Percentiles rank a stretch among this genome's conserved stretches.
Evolutionary conservation across 2,888 invertebrate genomes (phyloP).

Genomic region (Hirudinaria manillensis): DNA sequence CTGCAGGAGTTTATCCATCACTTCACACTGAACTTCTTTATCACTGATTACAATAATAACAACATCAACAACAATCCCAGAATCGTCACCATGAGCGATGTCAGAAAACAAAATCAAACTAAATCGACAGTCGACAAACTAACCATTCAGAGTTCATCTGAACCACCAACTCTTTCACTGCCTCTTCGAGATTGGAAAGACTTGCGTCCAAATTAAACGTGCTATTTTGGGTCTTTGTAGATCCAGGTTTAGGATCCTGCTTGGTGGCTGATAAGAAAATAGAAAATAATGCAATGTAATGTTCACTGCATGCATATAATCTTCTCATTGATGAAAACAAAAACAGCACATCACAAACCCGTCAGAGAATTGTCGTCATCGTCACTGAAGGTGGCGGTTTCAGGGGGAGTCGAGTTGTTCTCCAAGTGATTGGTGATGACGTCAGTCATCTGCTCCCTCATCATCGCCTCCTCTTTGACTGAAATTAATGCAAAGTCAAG

Average conservation of each 20-base stretch:
- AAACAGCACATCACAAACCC: no score
- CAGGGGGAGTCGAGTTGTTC: slow-evolving; percentile 53
- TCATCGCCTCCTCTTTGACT: slow-evolving; percentile 24
- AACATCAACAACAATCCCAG: background rate
- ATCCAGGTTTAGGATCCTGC: background rate
- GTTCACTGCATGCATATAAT: no score
- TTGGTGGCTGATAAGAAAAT: background rate
- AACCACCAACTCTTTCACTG: slow-evolving; percentile 59
- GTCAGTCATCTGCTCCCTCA: slow-evolving; percentile 13
- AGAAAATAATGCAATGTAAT: no score
- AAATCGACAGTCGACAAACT: slow-evolving; percentile 29
- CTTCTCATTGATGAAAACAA: no score
- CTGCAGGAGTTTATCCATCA: slow-evolving; percentile 64
- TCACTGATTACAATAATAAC: slow-evolving; percentile 45
- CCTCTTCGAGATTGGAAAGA: slow-evolving; percentile 58
- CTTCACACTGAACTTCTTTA: slow-evolving; percentile 59
- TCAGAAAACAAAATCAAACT: background rate
- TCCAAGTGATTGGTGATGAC: slow-evolving; percentile 2
- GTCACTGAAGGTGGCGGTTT: slow-evolving; percentile 66
- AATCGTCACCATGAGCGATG: background rate
- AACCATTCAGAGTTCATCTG: slow-evolving; percentile 62
- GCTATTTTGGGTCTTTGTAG: slow-evolving; percentile 42
- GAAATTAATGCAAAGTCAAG: background rate
- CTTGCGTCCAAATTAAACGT: slow-evolving; percentile 53
- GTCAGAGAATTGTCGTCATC: slow-evolving; percentile 60